Evolutionary conservation across 2,797 vertebrate genomes (phyloP), one percentile per base, ranked within the genome.

Genomic region (Rhinoraja longicauda): DNA sequence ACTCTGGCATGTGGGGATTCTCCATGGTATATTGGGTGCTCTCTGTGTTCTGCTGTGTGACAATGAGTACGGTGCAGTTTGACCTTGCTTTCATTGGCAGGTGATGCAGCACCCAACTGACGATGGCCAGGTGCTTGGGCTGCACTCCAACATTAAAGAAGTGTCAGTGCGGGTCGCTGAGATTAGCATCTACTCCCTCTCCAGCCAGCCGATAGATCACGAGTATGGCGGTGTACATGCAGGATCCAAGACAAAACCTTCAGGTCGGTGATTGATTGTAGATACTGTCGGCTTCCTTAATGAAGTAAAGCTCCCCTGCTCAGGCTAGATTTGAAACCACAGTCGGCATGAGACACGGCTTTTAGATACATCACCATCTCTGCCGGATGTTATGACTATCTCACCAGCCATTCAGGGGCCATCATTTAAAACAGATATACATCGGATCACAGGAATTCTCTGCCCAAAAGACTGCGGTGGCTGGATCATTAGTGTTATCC

Each of bases 71-170:
- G 4, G 4, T 92, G 9, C 24, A 29, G 90, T 29, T 4, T 9
- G 24, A 45, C 72, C 10, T 45, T 45, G 5, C 29, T 57, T 93
- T 57, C 39, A 10, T 95, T 21, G 94, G 76, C 95, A 97, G 97
- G 97, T 97, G 95, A 96, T 97, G 96, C 97, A 97, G 95, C 96
- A 97, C 94, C 96, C 97, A 0, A 97, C 96, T 94, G 96, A 97
- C 90, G 96, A 96, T 93, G 96, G 96, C 90, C 96, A 96, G 95
- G 96, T 96, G 92, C 95, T 97, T 32, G 96, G 96, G 95, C 96
- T 97, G 95, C 96, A 97, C 95, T 96, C 96, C 95, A 97, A 97
- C 95, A 96, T 96, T 95, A 97, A 97, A 94, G 96, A 97, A 93
- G 95, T 96, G 9, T 96, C 96, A 10, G 95, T 96, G 84, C 96